Conservation (phyloP, 2,797 vertebrate genomes). For the Orestias chungarensis region DNA sequence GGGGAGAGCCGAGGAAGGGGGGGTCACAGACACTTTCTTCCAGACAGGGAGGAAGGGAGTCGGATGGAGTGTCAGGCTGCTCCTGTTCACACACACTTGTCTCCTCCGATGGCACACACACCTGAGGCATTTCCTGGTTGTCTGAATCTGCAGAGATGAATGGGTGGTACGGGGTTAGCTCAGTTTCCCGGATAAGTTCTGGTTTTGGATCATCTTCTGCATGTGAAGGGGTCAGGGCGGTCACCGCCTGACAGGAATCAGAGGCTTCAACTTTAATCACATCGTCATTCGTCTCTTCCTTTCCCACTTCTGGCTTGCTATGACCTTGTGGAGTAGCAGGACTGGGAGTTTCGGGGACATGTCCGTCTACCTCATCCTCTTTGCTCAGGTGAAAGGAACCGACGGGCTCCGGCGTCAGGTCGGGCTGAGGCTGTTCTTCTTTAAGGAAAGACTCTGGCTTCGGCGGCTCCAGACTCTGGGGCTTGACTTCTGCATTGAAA, state of each 20-base stretch:
- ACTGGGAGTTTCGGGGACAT: constrained; percentile 38
- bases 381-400: constrained; percentile 63
- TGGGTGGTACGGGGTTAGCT: constrained; percentile 58
- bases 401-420: constrained; percentile 66
- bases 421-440: constrained; percentile 73
- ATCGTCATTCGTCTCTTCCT: constrained; percentile 66
- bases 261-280: constrained; percentile 70
- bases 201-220: constrained; percentile 66
- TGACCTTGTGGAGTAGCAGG: constrained; percentile 35
- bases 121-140: constrained; percentile 18
- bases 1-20: constrained; percentile 50
- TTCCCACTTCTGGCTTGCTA: constrained; percentile 23
- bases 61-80: constrained; percentile 32
- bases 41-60: constrained; percentile 20
- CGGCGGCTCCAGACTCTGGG: constrained; percentile 77
- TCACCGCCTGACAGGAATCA: constrained; percentile 71
- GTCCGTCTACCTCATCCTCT: constrained; percentile 47
- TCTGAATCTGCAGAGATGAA: constrained; percentile 41
- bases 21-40: constrained; percentile 62
- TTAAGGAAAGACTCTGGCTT: constrained; percentile 83
- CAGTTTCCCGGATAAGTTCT: constrained; percentile 64
- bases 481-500: constrained; percentile 82
- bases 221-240: constrained; percentile 65
- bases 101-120: constrained; percentile 25
- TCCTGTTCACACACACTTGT: constrained; percentile 28